Base-by-base conservation (phyloP, 2,113 vertebrate genomes). In the Crypturellus undulatus region DNA sequence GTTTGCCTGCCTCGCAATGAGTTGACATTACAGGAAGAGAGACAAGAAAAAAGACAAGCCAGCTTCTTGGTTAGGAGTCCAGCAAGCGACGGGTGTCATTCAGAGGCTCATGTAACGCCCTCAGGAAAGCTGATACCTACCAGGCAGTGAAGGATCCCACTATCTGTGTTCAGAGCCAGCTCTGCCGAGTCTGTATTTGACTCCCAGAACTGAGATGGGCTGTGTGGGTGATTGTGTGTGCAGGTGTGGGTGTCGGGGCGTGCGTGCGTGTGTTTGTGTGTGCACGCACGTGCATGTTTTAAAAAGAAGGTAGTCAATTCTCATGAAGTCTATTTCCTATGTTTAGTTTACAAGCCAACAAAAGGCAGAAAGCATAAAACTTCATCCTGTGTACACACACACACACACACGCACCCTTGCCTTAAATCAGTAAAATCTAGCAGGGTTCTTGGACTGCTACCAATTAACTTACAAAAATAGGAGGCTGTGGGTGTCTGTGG, bases 331-430 rank as follows among this genome's bases (percentile, higher is more conserved):
- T 56, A 77, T 9, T 84, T 92, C 89, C 92, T 82, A 84, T 88
- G 60, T 84, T 89, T 71, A 89, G 45, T 49, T 67, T 89, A 75
- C 73, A 89, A 92, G 93, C 91, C 59, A 78, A 70, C 77, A 60
- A 80, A 63, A 90, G 90, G 84, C 89, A 94, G 83, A 88, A 94
- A 85, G 84, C 86, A 79, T 71, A 86, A 90, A 70, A 89, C 30
- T 81, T 94, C 45, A 40, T 58, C 40, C 84, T 85, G 47, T 26
- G 43, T 85, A 92, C 64, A 91, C 54, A 58, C 72, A 75, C 64
- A 91, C 54, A 58, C 72, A 75, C 36, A 47, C 68, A 40, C 1
- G 2, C 38, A 10, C 10, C n/a, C 54, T 82, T 38, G 21, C 20
- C 17, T 85, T 80, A 79, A 73, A 79, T 76, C 83, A 69, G 28